A percentile compares a stretch with the other conserved stretches of the same genome.
Conservation (phyloP, 2,888 invertebrate species). For the Drosophila mercatorum region DNA sequence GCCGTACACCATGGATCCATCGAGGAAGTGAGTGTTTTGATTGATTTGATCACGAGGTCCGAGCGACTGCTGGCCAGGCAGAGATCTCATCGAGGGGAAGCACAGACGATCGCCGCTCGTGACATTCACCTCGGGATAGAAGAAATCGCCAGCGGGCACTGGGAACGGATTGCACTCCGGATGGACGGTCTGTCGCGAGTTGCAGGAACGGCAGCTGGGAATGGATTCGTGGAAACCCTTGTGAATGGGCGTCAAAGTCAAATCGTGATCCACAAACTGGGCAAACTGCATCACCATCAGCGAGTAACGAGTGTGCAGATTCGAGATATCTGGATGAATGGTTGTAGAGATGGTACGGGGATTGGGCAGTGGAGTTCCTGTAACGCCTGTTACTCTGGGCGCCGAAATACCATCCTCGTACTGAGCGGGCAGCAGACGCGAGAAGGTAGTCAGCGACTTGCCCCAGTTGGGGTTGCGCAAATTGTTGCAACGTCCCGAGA, state of each 20-base stretch:
- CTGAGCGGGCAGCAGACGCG: slow-evolving; percentile 92
- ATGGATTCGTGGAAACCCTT: slow-evolving; percentile 96
- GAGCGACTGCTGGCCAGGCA: slow-evolving; percentile 95
- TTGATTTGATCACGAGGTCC: slow-evolving; percentile 97
- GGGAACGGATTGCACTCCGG: slow-evolving; percentile 97
- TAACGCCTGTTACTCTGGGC: slow-evolving; percentile 90
- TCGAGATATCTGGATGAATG: slow-evolving; percentile 96
- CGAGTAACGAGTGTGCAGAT: slow-evolving; percentile 94
- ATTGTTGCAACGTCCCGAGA: slow-evolving; percentile 95
- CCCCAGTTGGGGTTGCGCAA: slow-evolving; percentile 92
- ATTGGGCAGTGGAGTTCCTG: slow-evolving; percentile 92
- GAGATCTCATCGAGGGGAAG: slow-evolving; percentile 96
- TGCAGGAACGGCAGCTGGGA: slow-evolving; percentile 94
- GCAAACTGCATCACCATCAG: slow-evolving; percentile 98
- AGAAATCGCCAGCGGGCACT: slow-evolving; percentile 94
- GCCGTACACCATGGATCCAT: slow-evolving; percentile 95
- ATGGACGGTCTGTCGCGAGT: slow-evolving; percentile 94
- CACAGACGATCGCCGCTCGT: slow-evolving; percentile 93
- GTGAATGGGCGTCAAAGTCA: slow-evolving; percentile 96
- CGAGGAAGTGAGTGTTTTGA: slow-evolving; percentile 95
- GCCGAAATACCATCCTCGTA: slow-evolving; percentile 96
- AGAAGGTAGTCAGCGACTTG: slow-evolving; percentile 93
- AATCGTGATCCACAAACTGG: slow-evolving; percentile 96
- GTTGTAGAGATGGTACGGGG: slow-evolving; percentile 94
- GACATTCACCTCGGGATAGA: slow-evolving; percentile 93